Evolutionary conservation across 2,797 vertebrate species (phyloP), one percentile per base, ranked within the genome.

Genomic region (Eurystomus glaucurus): DNA sequence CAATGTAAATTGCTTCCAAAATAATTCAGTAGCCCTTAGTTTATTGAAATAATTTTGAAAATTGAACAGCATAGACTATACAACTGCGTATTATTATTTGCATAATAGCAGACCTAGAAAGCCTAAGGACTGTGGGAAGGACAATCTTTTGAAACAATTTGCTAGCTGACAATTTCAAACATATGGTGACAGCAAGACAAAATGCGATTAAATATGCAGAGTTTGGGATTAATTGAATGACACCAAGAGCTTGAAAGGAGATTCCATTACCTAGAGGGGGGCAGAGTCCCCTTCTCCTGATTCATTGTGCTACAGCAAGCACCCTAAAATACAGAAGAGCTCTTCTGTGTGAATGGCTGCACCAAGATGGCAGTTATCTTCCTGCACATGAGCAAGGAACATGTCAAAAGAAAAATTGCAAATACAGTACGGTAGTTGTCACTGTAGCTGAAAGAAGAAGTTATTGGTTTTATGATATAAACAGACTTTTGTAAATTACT

Each of bases 241-340:
- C 4, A 22, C 3, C 2, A 48, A 45, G 19, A 79, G 23, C 31
- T 74, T 35, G 31, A 71, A 79, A 64, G 6, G 6, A 77, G 15
- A n/a, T 20, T 50, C 37, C 50, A 22, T n/a, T 0, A 0, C 14
- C 52, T 45, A 20, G 1, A 50, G 9, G 9, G 9, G 12, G 3
- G 26, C 70, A 48, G 14, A 69, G 5, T 21, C 3, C 6, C 11
- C 23, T 3, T 0, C 0, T 0, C 4, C 23, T 0, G 0, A 9
- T 28, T 3, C 0, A 1, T 33, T 9, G 19, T 7, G 14, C 11
- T 65, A 39, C 43, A 18, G 3, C 0, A 4, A 65, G 8, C 3
- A 19, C 9, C 21, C 52, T 5, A 4, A 48, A 2, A 3, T 26
- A 2, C 16, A 25, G 0, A 0, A 19, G n/a, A 70, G 11, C 10